A percentile compares a stretch with the other conserved stretches of the same genome.
Evolutionary conservation across 2,888 invertebrate genomes (phyloP).

Genomic region (Pecten maximus): DNA sequence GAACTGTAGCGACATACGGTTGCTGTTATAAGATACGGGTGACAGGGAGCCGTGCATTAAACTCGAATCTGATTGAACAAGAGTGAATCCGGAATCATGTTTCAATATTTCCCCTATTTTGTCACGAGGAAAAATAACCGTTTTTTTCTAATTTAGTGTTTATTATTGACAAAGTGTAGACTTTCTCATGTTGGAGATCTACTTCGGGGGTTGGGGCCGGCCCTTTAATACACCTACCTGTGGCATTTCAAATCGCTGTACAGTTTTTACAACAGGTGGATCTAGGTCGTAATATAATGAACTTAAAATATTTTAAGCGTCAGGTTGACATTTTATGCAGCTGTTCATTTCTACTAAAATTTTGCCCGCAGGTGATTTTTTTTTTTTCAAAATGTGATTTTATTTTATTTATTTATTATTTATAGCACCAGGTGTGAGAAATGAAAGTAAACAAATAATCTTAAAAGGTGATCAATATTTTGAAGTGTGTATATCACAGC

Average conservation of each 20-base stretch:
- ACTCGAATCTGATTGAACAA: not conserved
- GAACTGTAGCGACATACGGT: not conserved
- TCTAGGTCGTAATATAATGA: not conserved
- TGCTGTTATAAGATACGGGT: not conserved
- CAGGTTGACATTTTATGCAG: not conserved
- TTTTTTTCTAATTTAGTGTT: not conserved
- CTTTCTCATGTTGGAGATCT: not conserved
- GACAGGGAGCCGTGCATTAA: not conserved
- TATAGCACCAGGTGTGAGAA: conserved; percentile 17
- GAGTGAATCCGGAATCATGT: not conserved
- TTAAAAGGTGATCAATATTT: not conserved
- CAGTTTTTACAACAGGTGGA: not conserved
- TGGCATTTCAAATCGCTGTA: not conserved
- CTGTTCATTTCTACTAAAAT: not conserved
- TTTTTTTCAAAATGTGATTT: not conserved
- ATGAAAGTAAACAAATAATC: not conserved
- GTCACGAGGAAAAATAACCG: not conserved
- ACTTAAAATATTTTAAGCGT: not conserved
- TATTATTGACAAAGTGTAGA: not conserved
- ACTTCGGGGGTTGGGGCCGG: not conserved
- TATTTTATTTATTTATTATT: not conserved
- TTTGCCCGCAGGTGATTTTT: not conserved
- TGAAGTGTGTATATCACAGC: not conserved
- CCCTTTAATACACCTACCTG: not conserved
- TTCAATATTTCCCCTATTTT: not conserved